Evolutionary conservation across 2,113 vertebrate genomes (phyloP).

Genomic region (human): DNA sequence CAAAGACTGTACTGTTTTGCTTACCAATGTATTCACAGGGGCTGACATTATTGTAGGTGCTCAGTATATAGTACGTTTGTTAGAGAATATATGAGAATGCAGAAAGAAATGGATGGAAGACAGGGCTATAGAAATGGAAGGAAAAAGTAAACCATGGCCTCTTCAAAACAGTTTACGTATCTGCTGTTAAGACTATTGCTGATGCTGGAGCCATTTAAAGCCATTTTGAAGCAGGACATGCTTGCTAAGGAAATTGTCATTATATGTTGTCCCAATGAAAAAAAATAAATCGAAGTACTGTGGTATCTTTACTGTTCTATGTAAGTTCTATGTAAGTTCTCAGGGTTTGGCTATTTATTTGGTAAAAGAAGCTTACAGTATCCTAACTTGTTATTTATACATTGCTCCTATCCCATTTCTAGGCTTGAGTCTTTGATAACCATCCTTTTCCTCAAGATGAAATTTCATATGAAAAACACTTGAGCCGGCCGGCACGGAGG

Average conservation of each 20-base stretch:
- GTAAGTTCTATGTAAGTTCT: neutral
- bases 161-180: neutral
- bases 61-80: neutral
- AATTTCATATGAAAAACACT: slow-evolving; percentile 21
- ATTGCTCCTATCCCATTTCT: neutral
- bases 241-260: neutral
- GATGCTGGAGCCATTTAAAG: neutral
- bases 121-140: neutral
- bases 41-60: neutral
- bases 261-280: slow-evolving; percentile 20
- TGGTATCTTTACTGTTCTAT: neutral
- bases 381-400: slow-evolving; percentile 5
- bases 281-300: slow-evolving; percentile 7
- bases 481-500: neutral
- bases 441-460: neutral
- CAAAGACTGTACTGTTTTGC: neutral
- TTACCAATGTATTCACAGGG: neutral
- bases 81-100: neutral
- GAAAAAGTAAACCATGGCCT: neutral
- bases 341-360: neutral
- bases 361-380: neutral
- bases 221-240: neutral
- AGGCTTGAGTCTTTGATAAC: neutral
- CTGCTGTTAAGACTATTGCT: neutral
- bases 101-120: neutral